Conservation (phyloP, 92 coral and sea anemone genomes). For the Parazoanthus atlanticus region DNA sequence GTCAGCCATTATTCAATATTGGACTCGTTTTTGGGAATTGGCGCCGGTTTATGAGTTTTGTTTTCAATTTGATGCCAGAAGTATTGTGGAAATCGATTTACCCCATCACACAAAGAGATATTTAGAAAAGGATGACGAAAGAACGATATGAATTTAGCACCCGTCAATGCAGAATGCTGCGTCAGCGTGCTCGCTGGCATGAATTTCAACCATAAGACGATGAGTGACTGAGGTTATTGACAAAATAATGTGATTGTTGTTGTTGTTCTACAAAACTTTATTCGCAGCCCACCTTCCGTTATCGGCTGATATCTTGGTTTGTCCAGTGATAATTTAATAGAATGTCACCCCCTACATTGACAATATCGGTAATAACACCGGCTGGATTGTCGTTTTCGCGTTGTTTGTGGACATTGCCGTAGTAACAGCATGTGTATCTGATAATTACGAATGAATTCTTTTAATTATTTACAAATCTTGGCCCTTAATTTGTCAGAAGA, state of each 20-base stretch:
- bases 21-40: not conserved
- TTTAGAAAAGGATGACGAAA: not conserved
- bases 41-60: not conserved
- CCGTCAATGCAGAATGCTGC: not conserved
- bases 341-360: not conserved
- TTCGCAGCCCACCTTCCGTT: not conserved
- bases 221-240: not conserved
- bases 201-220: not conserved
- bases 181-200: not conserved
- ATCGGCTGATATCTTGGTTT: not conserved
- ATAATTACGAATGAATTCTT: constrained; percentile 19
- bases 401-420: constrained; percentile 20
- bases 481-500: constrained; percentile 23
- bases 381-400: not conserved
- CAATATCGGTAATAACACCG: not conserved
- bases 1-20: not conserved
- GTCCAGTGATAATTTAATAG: not conserved
- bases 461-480: constrained; percentile 35
- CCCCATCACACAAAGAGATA: not conserved
- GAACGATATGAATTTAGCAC: not conserved
- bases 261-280: not conserved
- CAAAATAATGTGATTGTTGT: not conserved
- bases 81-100: not conserved
- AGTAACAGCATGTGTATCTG: constrained; percentile 3
- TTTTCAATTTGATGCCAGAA: not conserved